Evolutionary conservation across 2,797 vertebrate species (phyloP), one percentile per base, ranked within the genome.

Genomic region (Pachyuromys duprasi): DNA sequence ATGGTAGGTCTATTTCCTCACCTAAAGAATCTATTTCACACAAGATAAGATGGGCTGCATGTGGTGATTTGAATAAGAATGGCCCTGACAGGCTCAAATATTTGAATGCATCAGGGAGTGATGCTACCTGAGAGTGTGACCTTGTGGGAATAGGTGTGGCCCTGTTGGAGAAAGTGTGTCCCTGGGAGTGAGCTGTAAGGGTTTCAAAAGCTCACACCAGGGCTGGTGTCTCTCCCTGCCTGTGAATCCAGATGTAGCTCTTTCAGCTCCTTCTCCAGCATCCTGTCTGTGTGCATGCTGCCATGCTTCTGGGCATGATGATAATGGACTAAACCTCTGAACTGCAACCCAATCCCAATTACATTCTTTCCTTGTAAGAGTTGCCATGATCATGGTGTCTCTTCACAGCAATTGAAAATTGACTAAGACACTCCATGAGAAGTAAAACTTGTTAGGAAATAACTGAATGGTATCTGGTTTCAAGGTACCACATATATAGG

Each of bases 1-100:
- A 78, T 45, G 45, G 26, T 87, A 92, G 93, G 26, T 94, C 55
- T 94, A 79, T 63, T 95, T 65, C 95, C 74, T 94, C 82, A 91
- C 78, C 53, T 89, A 63, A 42, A 81, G 55, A 78, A 33, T 83
- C 63, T 67, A n/a, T 92, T 92, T 95, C 83, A 83, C 8, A 62
- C 57, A 91, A 91, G n/a, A 65, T 93, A 96, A n/a, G 65, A 89
- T 75, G 87, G 72, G 14, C 55, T 94, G 26, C 80, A 72, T 79
- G 83, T 63, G 62, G 5, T 39, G 39, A 28, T 45, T 31, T 83
- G 26, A 83, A 65, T 45, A 63, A 83, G 17, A 65, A 65, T 65
- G 60, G 28, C 8, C 4, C 22, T 39, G 15, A 83, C 5, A 33
- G 39, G 39, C 3, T 33, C 81, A 83, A 22, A 33, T 13, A 65